Evolutionary conservation across 2,888 invertebrate species (phyloP), one percentile per base, ranked within the genome.

Genomic region (Dusona sp.): DNA sequence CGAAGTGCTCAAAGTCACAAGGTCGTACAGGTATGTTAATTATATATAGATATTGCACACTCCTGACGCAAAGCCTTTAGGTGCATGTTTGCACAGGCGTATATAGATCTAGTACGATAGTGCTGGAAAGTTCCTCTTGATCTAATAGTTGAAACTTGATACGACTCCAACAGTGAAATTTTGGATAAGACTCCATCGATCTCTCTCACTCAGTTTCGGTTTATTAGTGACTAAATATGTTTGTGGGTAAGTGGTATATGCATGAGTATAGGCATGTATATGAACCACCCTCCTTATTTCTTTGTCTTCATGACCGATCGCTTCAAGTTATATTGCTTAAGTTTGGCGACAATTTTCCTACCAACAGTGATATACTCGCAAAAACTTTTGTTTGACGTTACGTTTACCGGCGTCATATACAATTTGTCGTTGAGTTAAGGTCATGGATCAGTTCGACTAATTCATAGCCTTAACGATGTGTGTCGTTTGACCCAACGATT

Each of bases 61-160:
- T 70, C 7, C 70, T 45, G 45, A 54, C 54, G 51, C 54, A n/a
- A 51, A 16, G 42, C 13, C 0, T 22, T 42, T 48, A 54, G 33
- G 3, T 54, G 33, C 33, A 4, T 48, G 36, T 72, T 72, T 36
- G 33, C 33, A 38, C 25, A 38, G 73, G 16, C 29, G 29, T 29
- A n/a, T 75, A 75, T 33, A 75, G 42, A 33, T 38, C 25, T n/a
- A 61, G 16, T n/a, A 3, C n/a, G 75, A 77, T 65, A 45, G 29
- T 73, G 22, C 2, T n/a, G 6, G 29, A 73, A 83, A 83, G 42
- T 68, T 29, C 36, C 73, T 68, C 33, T 64, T 22, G 33, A 51
- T 42, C 61, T 82, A 83, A 85, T 83, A 54, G 74, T 61, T 70
- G 74, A 85, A 85, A 64, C 64, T 74, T 75, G 61, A 79, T 73